A percentile compares a stretch with the other conserved stretches of the same genome.
These are phyloP conservation scores for Candoia aspera DNA, from an alignment of 2,113 vertebrate species.

Conservation along the genomic window DNA sequence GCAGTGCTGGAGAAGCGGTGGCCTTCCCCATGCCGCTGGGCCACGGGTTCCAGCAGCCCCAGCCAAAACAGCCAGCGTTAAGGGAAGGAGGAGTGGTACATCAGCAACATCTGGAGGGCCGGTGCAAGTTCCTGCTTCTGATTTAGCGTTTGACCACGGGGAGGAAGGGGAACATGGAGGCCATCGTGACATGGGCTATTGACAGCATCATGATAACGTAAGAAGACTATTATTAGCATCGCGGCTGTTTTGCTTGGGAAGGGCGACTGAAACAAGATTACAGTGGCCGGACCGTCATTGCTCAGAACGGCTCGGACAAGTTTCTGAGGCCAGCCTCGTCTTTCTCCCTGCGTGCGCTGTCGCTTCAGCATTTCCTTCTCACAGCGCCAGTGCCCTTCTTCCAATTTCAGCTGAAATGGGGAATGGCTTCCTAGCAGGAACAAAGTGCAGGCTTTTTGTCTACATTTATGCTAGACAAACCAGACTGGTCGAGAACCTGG, in stretches of 20 bases:
- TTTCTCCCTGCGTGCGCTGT: not conserved
- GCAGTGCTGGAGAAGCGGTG: too few relatives aligned
- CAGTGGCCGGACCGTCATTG: not conserved
- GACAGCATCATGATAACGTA: not conserved
- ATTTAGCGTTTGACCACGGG: not conserved
- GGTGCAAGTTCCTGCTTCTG: too few relatives aligned
- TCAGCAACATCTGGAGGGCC: too few relatives aligned
- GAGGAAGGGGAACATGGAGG: not conserved
- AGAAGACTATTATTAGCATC: not conserved
- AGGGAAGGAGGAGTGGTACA: not conserved
- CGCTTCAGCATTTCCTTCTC: not conserved
- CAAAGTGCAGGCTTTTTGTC: not conserved
- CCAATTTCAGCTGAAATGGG: not conserved
- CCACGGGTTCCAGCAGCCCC: too few relatives aligned
- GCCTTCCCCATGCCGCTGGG: too few relatives aligned
- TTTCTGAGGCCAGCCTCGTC: not conserved
- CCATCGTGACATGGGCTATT: not conserved
- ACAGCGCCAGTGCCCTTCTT: not conserved
- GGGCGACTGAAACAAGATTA: not conserved
- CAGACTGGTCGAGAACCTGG: not conserved
- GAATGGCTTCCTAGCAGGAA: not conserved
- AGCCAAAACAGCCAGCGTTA: too few relatives aligned
- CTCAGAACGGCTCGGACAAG: too few relatives aligned
- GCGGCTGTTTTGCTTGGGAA: not conserved
- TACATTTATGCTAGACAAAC: not conserved